A percentile compares a stretch with the other conserved stretches of the same genome.
phyloP scores from a whole-genome alignment of 1,140 invertebrate genomes.

The Hetaerina americana region DNA sequence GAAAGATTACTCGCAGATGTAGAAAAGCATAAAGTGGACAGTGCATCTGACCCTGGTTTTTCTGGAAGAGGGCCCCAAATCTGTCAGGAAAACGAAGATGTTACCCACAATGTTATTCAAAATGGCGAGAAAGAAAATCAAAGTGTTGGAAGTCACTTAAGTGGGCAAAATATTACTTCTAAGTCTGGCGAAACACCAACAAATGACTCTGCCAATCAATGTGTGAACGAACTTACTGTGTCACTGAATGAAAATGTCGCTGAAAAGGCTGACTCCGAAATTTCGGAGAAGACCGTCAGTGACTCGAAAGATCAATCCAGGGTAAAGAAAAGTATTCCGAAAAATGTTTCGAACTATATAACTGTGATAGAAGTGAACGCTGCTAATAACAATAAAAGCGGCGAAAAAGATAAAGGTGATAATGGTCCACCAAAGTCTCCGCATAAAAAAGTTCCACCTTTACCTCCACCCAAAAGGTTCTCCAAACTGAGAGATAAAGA shows the following conservation, averaged over 20 bases:
- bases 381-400: conserved; percentile 15
- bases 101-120: conserved; percentile 1
- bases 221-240: conserved; percentile 14
- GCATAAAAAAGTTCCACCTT: conserved; percentile 25
- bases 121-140: conserved; percentile 11
- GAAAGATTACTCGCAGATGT: conserved; percentile 69
- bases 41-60: conserved; percentile 15
- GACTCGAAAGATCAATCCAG: background rate
- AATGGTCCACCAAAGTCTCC: conserved; percentile 12
- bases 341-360: conserved; percentile 52
- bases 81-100: background rate
- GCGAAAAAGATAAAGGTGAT: background rate
- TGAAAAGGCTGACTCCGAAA: background rate
- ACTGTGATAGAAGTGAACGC: conserved; percentile 78
- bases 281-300: background rate
- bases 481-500: conserved; percentile 6
- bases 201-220: conserved; percentile 14
- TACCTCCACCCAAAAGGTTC: conserved; percentile 26
- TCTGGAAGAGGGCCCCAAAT: background rate
- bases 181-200: conserved; percentile 13
- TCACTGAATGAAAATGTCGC: conserved; percentile 3
- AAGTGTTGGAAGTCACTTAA: conserved; percentile 14
- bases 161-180: conserved; percentile 9
- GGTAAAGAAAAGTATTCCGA: conserved; percentile 5
- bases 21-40: conserved; percentile 47